Conservation (phyloP, 2,888 invertebrate genomes). For the Phengaris arion region DNA sequence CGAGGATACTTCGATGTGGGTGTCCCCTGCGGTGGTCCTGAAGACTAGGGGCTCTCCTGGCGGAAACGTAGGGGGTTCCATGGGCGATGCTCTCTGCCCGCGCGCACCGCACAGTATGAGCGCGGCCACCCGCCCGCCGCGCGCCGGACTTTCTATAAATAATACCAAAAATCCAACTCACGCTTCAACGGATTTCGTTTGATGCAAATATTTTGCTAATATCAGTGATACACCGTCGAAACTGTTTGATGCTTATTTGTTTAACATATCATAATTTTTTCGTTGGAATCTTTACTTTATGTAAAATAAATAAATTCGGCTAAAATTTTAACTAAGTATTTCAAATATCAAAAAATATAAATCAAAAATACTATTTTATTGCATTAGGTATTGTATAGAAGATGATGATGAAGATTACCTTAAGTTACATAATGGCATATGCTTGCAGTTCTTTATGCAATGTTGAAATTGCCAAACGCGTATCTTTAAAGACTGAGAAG, state of each 20-base stretch:
- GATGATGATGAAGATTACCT: no score
- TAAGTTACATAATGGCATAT: no score
- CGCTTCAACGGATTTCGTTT: conserved; percentile 59
- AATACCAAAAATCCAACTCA: conserved; percentile 72
- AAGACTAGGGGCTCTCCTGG: conserved; percentile 53
- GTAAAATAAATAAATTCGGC: no score
- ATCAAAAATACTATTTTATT: no score
- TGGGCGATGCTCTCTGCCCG: conserved; percentile 68
- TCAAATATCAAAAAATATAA: no score
- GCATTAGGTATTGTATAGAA: no score
- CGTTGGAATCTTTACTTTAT: not conserved
- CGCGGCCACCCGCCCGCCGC: conserved; percentile 56
- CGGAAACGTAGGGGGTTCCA: conserved; percentile 70
- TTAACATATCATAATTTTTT: not conserved
- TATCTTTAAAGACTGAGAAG: no score
- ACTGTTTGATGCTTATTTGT: conserved; percentile 21
- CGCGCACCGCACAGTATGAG: conserved; percentile 72
- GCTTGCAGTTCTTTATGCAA: no score
- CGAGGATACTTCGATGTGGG: conserved; percentile 52
- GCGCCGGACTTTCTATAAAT: conserved; percentile 76
- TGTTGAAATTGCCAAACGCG: no score
- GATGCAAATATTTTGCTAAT: conserved; percentile 71
- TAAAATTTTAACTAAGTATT: no score
- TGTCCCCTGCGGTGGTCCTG: conserved; percentile 63
- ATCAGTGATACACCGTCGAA: conserved; percentile 42